Conservation (phyloP, 2,797 vertebrate species). For the Rhodeus uyekii region DNA sequence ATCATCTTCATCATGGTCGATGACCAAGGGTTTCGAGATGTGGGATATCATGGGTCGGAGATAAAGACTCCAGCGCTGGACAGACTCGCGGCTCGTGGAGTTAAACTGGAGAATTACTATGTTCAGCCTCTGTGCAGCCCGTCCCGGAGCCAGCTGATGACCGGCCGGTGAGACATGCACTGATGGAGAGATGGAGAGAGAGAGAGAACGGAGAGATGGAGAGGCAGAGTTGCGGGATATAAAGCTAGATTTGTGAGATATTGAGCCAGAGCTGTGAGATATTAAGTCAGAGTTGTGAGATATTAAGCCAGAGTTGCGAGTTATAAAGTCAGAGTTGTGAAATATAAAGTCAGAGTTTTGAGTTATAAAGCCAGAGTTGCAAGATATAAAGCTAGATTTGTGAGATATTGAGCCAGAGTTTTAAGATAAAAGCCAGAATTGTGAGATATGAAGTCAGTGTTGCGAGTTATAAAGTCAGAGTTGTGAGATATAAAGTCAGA, state of each 20-base stretch:
- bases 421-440: background rate
- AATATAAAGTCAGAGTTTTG: too few relatives aligned
- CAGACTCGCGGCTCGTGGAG: constrained; percentile 88
- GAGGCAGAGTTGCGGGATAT: too few relatives aligned
- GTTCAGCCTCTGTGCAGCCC: constrained; percentile 98
- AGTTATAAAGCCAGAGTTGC: too few relatives aligned
- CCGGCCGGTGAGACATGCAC: constrained; percentile 85
- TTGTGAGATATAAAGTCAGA: too few relatives aligned
- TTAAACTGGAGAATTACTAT: constrained; percentile 98
- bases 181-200: too few relatives aligned
- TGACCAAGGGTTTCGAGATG: constrained; percentile 96
- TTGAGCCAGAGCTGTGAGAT: fast-evolving
- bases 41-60: constrained; percentile 96
- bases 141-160: constrained; percentile 95
- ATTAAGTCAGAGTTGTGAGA: fast-evolving
- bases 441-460: background rate
- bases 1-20: constrained; percentile 95
- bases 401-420: too few relatives aligned
- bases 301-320: too few relatives aligned
- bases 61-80: constrained; percentile 95
- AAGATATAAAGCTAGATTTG: too few relatives aligned
- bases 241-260: too few relatives aligned
- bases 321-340: too few relatives aligned
- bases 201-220: too few relatives aligned
- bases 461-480: too few relatives aligned